phyloP scores from a whole-genome alignment of 2,797 vertebrate species.

The Eulemur mongoz region DNA sequence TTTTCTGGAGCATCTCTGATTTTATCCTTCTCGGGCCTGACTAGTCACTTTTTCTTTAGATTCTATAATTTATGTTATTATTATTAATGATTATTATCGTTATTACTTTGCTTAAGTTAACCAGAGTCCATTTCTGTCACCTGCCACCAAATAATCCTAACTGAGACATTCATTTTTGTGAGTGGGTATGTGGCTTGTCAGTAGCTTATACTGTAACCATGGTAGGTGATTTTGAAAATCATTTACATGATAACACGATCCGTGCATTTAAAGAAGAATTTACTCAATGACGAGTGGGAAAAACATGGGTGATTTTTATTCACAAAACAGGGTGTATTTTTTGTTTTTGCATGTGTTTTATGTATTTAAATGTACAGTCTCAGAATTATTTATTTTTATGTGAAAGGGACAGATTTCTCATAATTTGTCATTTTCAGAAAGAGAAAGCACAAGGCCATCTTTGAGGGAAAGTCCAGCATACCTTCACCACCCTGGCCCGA shows the following conservation, averaged over 20 bases:
- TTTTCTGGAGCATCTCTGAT: background rate
- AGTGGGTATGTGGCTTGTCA: background rate
- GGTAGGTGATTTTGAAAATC: slow-evolving; percentile 25
- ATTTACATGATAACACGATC: background rate
- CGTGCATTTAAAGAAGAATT: slow-evolving; percentile 21
- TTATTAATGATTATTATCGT: background rate
- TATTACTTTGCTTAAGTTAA: background rate
- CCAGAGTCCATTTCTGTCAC: background rate
- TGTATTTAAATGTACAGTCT: background rate
- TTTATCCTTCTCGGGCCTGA: background rate
- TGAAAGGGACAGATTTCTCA: slow-evolving; percentile 9
- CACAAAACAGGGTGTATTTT: background rate
- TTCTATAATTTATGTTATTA: background rate
- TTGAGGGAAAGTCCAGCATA: background rate
- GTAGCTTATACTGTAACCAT: background rate
- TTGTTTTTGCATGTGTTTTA: slow-evolving; percentile 28
- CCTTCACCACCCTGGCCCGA: background rate
- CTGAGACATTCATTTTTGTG: background rate
- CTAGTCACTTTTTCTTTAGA: background rate
- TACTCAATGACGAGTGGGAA: background rate
- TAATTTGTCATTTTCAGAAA: slow-evolving; percentile 42
- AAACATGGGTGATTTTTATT: background rate
- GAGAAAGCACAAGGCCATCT: background rate
- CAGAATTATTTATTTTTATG: slow-evolving; percentile 27
- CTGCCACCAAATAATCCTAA: background rate